Conservation (phyloP, 2,888 invertebrate species). For the Archips xylosteana region DNA sequence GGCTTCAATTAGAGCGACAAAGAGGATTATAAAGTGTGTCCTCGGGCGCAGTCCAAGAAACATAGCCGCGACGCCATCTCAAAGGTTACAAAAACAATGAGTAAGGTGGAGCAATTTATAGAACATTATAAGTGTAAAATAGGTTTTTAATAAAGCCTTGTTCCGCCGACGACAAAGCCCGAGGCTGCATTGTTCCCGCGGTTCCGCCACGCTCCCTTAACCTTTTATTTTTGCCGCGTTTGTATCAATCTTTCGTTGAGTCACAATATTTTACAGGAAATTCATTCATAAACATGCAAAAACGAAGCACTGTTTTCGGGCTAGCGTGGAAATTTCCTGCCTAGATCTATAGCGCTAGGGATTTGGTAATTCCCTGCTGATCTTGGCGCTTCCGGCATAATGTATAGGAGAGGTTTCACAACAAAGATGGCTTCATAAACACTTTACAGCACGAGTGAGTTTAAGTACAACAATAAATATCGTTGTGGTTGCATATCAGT, state of each 20-base stretch:
- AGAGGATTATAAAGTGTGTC: constrained; percentile 22
- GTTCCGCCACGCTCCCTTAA: constrained; percentile 52
- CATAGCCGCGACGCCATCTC: constrained; percentile 27
- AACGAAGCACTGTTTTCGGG: constrained; percentile 6
- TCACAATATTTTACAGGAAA: constrained; percentile 27
- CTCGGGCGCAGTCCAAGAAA: constrained; percentile 19
- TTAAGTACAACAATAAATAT: constrained; percentile 19
- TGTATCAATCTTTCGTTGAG: constrained; percentile 20
- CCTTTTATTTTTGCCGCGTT: constrained; percentile 56
- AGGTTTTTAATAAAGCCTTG: constrained; percentile 68
- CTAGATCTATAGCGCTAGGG: constrained; percentile 12
- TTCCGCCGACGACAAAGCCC: constrained; percentile 63
- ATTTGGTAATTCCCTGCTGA: constrained; percentile 25
- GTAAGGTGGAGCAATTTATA: constrained; percentile 55
- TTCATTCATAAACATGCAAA: constrained; percentile 26
- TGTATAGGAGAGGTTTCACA: constrained; percentile 30
- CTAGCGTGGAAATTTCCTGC: not conserved
- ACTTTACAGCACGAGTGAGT: constrained; percentile 15
- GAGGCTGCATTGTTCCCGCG: constrained; percentile 59
- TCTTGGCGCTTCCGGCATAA: constrained; percentile 23
- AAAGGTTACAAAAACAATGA: constrained; percentile 43
- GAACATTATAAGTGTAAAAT: constrained; percentile 63
- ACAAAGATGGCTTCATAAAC: constrained; percentile 33
- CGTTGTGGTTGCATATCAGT: not conserved
- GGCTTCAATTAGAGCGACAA: constrained; percentile 28